A percentile compares a stretch with the other conserved stretches of the same genome.
These are phyloP conservation scores for Lycophotia porphyrea DNA, from an alignment of 2,888 invertebrate species.

Conservation along the genomic window DNA sequence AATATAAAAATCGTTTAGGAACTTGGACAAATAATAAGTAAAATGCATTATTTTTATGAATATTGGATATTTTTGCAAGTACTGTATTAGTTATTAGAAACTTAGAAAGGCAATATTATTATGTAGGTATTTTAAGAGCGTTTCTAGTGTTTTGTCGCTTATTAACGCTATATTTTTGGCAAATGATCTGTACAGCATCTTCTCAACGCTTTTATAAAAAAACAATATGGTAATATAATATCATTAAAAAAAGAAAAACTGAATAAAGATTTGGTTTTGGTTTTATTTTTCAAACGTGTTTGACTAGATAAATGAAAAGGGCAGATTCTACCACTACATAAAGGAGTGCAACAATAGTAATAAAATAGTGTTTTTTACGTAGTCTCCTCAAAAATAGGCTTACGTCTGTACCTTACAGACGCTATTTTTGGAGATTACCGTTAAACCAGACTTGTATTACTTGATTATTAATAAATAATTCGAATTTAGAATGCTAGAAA, in stretches of 20 bases:
- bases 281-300: slow-evolving; percentile 24
- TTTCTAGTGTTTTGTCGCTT: neutral
- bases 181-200: neutral
- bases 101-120: neutral
- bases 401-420: too few species aligned
- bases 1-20: neutral
- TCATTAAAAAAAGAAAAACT: neutral
- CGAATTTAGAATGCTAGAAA: slow-evolving; percentile 18
- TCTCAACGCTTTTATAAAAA: neutral
- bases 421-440: neutral
- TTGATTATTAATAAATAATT: neutral
- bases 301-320: neutral
- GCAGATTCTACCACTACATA: slow-evolving; percentile 1
- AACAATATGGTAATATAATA: slow-evolving; percentile 8
- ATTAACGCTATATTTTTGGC: neutral
- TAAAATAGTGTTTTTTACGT: too few species aligned
- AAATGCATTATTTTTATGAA: neutral
- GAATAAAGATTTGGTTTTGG: neutral
- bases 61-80: neutral
- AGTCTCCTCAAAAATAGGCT: too few species aligned
- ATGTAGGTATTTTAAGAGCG: neutral
- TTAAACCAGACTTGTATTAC: neutral
- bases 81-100: neutral
- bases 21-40: neutral
- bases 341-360: neutral